phyloP scores from a whole-genome alignment of 2,888 invertebrate species.

The Anagyrus pseudococci region DNA sequence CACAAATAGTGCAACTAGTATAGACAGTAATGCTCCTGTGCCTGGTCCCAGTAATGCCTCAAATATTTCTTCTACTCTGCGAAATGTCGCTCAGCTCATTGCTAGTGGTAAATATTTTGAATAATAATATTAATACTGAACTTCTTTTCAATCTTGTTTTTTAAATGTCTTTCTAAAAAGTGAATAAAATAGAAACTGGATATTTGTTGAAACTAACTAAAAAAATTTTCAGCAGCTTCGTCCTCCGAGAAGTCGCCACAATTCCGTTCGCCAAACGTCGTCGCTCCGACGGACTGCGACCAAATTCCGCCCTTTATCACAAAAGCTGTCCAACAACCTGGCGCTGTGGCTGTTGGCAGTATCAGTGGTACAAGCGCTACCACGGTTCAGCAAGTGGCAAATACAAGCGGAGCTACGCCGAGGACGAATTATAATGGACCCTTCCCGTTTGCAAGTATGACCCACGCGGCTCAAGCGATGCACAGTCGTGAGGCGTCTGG shows the following conservation, averaged over 20 bases:
- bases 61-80: conserved; percentile 54
- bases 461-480: conserved; percentile 82
- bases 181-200: neutral
- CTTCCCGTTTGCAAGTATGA: conserved; percentile 92
- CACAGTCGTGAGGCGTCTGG: conserved; percentile 70
- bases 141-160: neutral
- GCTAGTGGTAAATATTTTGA: conserved; percentile 49
- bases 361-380: conserved; percentile 47
- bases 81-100: conserved; percentile 59
- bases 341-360: conserved; percentile 42
- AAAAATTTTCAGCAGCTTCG: conserved; percentile 44
- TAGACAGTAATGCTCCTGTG: conserved; percentile 53
- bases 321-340: conserved; percentile 48
- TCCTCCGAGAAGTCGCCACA: conserved; percentile 62
- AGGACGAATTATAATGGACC: conserved; percentile 66
- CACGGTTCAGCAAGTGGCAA: conserved; percentile 47
- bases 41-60: conserved; percentile 58
- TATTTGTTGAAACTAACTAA: neutral
- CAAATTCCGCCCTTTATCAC: conserved; percentile 59
- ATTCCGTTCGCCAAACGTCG: conserved; percentile 85
- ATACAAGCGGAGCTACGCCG: conserved; percentile 57
- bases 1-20: conserved; percentile 47
- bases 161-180: too few species aligned
- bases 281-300: conserved; percentile 84
- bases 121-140: too few species aligned